Evolutionary conservation across 2,113 vertebrate genomes (phyloP).

Genomic region (Amblyornis subalaris): DNA sequence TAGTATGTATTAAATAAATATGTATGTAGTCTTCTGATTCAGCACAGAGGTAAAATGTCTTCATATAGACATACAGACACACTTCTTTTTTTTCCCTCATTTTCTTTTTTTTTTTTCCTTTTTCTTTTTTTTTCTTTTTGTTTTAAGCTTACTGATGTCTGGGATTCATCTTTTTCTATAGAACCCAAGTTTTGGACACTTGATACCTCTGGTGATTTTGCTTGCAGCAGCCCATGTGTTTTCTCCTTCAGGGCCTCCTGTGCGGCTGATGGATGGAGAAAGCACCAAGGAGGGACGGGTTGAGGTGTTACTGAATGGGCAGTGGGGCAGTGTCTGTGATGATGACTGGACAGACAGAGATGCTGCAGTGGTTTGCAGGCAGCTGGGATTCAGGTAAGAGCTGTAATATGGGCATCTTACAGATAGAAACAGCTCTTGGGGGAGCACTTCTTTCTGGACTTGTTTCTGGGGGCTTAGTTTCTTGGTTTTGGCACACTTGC

Average conservation of each 20-base stretch:
- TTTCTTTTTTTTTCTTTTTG: not conserved
- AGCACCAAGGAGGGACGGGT: slow-evolving; percentile 84
- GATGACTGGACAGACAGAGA: slow-evolving; percentile 82
- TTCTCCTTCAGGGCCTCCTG: slow-evolving; percentile 31
- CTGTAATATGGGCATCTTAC: not conserved
- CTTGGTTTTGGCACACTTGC: not conserved
- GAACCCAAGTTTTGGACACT: not conserved
- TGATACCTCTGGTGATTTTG: not conserved
- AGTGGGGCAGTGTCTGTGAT: slow-evolving; percentile 88
- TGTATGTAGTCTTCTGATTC: not conserved
- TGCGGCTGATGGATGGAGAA: slow-evolving; percentile 85
- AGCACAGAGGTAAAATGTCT: not conserved
- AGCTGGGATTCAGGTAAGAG: slow-evolving; percentile 85
- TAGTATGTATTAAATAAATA: not conserved
- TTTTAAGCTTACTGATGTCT: not conserved
- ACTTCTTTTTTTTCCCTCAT: not conserved
- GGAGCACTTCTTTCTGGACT: not conserved
- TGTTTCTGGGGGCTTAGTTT: not conserved
- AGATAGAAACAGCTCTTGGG: not conserved
- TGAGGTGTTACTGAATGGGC: slow-evolving; percentile 82
- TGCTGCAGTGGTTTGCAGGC: slow-evolving; percentile 85
- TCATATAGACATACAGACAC: not conserved
- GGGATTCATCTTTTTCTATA: not conserved
- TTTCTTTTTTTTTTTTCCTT: not conserved
- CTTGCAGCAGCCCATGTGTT: not conserved